Evolutionary conservation across 2,888 invertebrate genomes (phyloP), one percentile per base, ranked within the genome.

Genomic region (Zaprionus bogoriensis): DNA sequence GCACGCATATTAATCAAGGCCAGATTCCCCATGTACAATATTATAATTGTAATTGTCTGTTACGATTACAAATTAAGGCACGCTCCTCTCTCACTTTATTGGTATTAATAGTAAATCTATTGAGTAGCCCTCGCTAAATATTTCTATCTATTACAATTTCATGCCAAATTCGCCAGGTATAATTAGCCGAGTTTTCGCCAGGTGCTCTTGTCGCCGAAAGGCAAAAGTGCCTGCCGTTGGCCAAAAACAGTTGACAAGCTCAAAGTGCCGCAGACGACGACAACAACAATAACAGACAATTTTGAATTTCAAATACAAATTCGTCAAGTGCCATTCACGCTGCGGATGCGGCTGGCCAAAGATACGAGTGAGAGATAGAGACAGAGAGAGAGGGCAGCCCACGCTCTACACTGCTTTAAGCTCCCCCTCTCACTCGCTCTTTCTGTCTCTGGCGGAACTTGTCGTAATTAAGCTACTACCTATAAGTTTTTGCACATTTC

Each of bases 1-100:
- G 60, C 61, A 58, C 73, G 83, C 76, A 80, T 80, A 78, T 86
- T 82, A 72, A 72, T 74, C 69, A 72, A 68, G 63, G 20, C 55
- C 38, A 27, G 10, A 51, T 42, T n/a, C 38, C 23, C 46, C 44
- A 36, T 27, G 39, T 22, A 41, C 41, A 61, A 52, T 55, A n/a
- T 48, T 58, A 57, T 46, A 27, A 36, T n/a, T 20, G 45, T 60
- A 53, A 36, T 17, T 36, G 32, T 55, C 23, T 52, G 30, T 14
- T 39, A 36, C 23, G 45, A 28, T 28, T 44, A 32, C 32, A 53
- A 55, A 55, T 55, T 55, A 47, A 47, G 47, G 39, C 47, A 47
- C 54, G 39, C 22, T 39, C 39, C 20, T 6, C n/a, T n/a, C n/a
- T n/a, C n/a, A n/a, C n/a, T n/a, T n/a, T n/a, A n/a, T n/a, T 6